Evolutionary conservation across 2,888 invertebrate species (phyloP), one percentile per base, ranked within the genome.

Genomic region (Apodemia zela): DNA sequence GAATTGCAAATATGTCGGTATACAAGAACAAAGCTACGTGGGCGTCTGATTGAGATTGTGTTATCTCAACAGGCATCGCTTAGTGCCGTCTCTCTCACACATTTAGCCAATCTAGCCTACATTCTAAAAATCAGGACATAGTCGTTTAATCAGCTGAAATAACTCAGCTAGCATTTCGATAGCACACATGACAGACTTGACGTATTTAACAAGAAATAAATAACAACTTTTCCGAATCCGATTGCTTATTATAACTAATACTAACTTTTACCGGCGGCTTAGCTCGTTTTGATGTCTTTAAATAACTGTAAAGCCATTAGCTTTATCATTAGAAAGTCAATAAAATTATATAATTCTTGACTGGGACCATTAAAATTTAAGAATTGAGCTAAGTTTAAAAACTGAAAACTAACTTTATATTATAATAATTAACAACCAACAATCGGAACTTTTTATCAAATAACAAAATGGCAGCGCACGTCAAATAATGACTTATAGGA

Each of bases 61-160:
- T 76, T 80, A 82, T 81, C 82, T 78, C 73, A 78, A 75, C 77
- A 74, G 70, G 73, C 75, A 81, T 80, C 77, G 62, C 69, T 67
- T 69, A 42, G 65, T 62, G 64, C 66, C 65, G 65, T 75, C 75
- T 65, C 73, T 63, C 62, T 74, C 72, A 61, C 68, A 67, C 73
- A 69, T 21, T 18, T 21, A 51, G 51, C 25, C 66, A 63, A 67
- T 66, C 67, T 72, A 72, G 71, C 73, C 71, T 69, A 72, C 72
- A 72, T 73, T 67, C 71, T 69, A 65, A 57, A 63, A 69, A 69
- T 66, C 63, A 67, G 65, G 65, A 69, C 66, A 63, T 66, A 63
- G 62, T 63, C 65, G 25, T 25, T 11, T 69, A 67, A 66, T 67
- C 63, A 64, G 59, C 61, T 29, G 60, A 15, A 7, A 25, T 54